Conservation (phyloP, 1,140 invertebrate genomes). For the Lasaia peninsularis region DNA sequence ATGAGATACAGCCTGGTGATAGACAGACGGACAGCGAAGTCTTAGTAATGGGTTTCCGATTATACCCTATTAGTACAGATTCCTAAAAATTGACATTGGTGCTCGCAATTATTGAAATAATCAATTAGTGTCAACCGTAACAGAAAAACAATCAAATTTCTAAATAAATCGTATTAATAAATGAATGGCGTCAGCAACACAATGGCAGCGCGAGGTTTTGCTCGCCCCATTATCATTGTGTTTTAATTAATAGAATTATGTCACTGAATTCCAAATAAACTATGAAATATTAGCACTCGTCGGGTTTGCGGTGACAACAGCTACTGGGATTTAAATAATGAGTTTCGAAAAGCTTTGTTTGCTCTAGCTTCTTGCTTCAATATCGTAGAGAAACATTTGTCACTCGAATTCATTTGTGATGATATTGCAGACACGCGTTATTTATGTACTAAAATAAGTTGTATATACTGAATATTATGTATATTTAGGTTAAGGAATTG, state of each 20-base stretch:
- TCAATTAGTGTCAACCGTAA: no score
- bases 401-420: background rate
- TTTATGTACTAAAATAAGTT: no score
- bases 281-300: conserved; percentile 5
- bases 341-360: conserved; percentile 10
- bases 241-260: conserved; percentile 10
- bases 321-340: conserved; percentile 4
- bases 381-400: background rate
- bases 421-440: no score
- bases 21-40: no score
- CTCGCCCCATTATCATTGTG: conserved; percentile 1
- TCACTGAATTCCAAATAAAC: conserved; percentile 3
- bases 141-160: background rate
- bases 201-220: background rate
- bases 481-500: no score
- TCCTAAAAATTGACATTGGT: no score
- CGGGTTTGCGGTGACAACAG: background rate
- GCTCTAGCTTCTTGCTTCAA: background rate
- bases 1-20: no score
- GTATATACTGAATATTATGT: no score
- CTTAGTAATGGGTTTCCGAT: no score
- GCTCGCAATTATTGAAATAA: no score
- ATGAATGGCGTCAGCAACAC: background rate
- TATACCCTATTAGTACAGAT: no score
- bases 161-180: conserved; percentile 7